Conservation (phyloP, 1,140 invertebrate genomes). For the Leptinotarsa texana region DNA sequence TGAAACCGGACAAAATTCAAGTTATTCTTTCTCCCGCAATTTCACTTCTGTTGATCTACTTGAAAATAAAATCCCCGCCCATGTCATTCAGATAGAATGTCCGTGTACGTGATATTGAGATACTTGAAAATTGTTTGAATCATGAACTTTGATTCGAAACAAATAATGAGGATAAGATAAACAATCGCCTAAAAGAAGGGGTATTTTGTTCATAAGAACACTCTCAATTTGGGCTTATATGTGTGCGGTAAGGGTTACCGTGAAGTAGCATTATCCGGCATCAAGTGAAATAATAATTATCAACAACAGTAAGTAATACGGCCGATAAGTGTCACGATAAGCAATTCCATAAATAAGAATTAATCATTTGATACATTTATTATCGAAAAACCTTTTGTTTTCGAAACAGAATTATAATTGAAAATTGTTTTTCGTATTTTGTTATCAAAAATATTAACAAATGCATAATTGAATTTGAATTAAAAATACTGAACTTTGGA, state of each 20-base stretch:
- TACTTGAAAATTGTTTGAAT: conserved; percentile 17
- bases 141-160: conserved; percentile 28
- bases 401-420: no score
- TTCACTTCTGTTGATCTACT: no score
- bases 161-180: conserved; percentile 24
- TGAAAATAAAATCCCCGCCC: background rate
- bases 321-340: background rate
- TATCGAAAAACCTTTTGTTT: background rate
- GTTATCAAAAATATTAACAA: no score
- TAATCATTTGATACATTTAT: background rate
- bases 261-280: no score
- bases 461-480: no score
- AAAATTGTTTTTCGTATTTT: no score
- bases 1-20: no score
- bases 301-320: background rate
- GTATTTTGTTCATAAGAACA: background rate
- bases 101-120: background rate
- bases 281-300: background rate
- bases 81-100: background rate
- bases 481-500: no score
- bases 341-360: conserved; percentile 6
- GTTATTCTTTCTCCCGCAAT: no score
- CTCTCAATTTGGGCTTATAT: conserved; percentile 1
- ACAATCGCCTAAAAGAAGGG: conserved; percentile 16
- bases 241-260: background rate